These are phyloP conservation scores for Conus betulinus DNA, from an alignment of 1,140 invertebrate species.

Conservation along the genomic window DNA sequence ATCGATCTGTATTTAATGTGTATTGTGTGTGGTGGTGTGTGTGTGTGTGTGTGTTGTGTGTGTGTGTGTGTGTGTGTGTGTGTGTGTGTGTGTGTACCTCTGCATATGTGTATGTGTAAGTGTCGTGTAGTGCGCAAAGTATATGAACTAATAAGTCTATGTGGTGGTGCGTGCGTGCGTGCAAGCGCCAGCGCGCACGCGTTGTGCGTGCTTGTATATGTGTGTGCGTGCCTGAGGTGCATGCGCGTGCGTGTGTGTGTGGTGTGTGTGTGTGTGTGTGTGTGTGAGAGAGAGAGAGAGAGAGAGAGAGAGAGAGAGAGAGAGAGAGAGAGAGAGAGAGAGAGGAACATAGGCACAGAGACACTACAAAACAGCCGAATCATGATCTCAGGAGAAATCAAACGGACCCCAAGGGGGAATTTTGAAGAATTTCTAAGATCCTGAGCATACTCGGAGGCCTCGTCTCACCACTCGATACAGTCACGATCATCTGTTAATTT, in stretches of 20 bases:
- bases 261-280: not conserved
- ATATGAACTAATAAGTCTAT: too few relatives aligned
- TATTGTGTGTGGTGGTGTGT: too few relatives aligned
- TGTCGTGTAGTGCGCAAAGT: not conserved
- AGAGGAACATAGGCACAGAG: not conserved
- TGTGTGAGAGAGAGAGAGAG: not conserved
- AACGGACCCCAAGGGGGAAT: too few relatives aligned
- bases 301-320: not conserved
- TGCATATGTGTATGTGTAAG: constrained; percentile 1
- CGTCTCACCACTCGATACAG: too few relatives aligned
- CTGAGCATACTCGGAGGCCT: too few relatives aligned
- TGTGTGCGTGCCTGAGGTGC: too few relatives aligned
- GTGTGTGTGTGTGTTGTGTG: too few relatives aligned
- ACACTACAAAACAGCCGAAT: not conserved
- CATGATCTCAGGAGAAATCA: too few relatives aligned
- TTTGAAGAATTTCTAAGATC: too few relatives aligned
- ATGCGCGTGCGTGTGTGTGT: not conserved
- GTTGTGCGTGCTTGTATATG: not conserved
- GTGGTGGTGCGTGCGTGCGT: not conserved
- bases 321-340: not conserved
- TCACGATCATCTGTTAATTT: too few relatives aligned
- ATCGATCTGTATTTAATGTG: too few relatives aligned
- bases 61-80: not conserved
- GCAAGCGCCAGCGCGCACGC: not conserved
- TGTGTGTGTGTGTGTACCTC: constrained; percentile 11